Evolutionary conservation across 2,888 invertebrate species (phyloP).

Genomic region (Drosophila paramelanica): DNA sequence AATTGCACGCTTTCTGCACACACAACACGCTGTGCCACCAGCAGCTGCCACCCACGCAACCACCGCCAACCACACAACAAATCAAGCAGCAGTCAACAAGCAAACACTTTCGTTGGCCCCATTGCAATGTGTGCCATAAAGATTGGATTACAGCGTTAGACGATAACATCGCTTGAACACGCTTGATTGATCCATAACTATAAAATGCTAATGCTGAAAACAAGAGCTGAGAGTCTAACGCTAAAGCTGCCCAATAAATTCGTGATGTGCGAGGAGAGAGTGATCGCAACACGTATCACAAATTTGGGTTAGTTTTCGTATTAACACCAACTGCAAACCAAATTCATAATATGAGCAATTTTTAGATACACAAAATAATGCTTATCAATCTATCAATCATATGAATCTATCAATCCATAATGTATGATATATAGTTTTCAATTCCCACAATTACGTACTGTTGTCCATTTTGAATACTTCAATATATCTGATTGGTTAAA

Average conservation of each 20-base stretch:
- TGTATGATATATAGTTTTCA: too few species aligned
- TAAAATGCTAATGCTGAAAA: slow-evolving; percentile 7
- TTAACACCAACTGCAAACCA: too few species aligned
- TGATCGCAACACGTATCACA: not conserved
- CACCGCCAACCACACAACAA: slow-evolving; percentile 31
- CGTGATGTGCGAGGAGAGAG: not conserved
- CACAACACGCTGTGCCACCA: slow-evolving; percentile 20
- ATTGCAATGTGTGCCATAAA: slow-evolving; percentile 41
- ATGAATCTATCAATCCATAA: too few species aligned
- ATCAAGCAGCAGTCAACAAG: slow-evolving; percentile 24
- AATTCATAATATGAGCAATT: too few species aligned
- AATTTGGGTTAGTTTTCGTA: not conserved
- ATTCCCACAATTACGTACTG: too few species aligned
- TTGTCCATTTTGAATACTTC: too few species aligned
- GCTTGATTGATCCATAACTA: slow-evolving; percentile 39
- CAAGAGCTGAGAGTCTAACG: not conserved
- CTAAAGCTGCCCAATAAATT: slow-evolving; percentile 4
- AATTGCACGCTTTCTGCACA: slow-evolving; percentile 63
- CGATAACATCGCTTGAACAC: slow-evolving; percentile 20
- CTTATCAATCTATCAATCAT: too few species aligned
- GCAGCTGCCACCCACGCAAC: slow-evolving; percentile 14
- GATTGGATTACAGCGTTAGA: slow-evolving; percentile 35
- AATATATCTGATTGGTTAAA: not conserved
- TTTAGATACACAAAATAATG: too few species aligned
- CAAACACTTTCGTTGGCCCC: slow-evolving; percentile 59